phyloP scores from a whole-genome alignment of 2,113 vertebrate genomes.

The Herpailurus yagouaroundi region DNA sequence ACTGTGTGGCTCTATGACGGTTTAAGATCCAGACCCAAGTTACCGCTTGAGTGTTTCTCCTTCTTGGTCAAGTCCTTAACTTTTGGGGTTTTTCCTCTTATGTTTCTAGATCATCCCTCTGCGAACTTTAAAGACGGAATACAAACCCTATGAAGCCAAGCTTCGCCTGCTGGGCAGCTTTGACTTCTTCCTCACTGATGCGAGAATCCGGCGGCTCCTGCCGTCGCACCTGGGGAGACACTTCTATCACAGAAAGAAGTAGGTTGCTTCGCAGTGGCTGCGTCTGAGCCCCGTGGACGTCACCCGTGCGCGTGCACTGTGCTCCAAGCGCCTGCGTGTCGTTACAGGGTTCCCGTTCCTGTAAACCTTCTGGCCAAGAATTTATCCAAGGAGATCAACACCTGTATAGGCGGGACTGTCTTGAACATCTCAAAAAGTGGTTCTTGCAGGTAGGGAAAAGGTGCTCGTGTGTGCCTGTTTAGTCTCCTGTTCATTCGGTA shows the following conservation, averaged over 20 bases:
- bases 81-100: not conserved
- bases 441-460: constrained; percentile 88
- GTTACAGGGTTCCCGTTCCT: constrained; percentile 84
- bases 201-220: constrained; percentile 87
- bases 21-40: not conserved
- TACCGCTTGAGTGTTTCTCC: not conserved
- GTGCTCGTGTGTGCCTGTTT: not conserved
- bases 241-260: constrained; percentile 91
- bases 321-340: not conserved
- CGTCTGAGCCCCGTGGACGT: not conserved
- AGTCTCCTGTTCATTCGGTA: not conserved
- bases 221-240: constrained; percentile 90
- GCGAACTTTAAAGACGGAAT: constrained; percentile 88
- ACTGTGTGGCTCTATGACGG: no score
- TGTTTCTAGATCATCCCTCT: constrained; percentile 88
- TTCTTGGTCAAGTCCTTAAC: not conserved
- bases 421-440: constrained; percentile 88
- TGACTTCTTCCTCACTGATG: constrained; percentile 89
- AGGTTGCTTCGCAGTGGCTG: constrained; percentile 39
- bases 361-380: constrained; percentile 87
- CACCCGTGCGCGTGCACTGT: not conserved
- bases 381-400: constrained; percentile 85
- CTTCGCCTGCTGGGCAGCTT: constrained; percentile 88
- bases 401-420: constrained; percentile 85
- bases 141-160: constrained; percentile 92